Evolutionary conservation across 2,797 vertebrate genomes (phyloP), one percentile per base, ranked within the genome.

Genomic region (Catharus ustulatus): DNA sequence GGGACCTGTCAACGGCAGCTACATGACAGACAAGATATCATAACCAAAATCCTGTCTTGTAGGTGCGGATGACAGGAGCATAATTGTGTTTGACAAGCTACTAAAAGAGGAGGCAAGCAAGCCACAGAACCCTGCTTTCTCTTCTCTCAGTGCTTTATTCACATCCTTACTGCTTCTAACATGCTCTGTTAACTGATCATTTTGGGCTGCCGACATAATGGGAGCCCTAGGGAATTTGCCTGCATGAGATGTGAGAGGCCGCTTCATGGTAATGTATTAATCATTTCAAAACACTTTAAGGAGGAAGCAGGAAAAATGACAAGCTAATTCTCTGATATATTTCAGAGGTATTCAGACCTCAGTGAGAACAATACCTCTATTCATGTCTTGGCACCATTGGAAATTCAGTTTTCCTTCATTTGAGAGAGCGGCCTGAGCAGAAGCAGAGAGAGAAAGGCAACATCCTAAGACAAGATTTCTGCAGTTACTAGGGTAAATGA

Each of bases 311-410:
- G 84, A 88, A 74, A 93, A 92, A 94, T 94, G 96, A 95, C 82
- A 89, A 87, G 84, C 92, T 94, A 93, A 78, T 80, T 94, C 81
- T 79, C 69, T 94, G 92, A 95, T 87, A 90, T 77, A 94, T 36
- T 57, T 94, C 92, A 95, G 91, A 91, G 76, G 72, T 90, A 93
- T 97, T 96, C 89, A 68, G 82, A 24, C 83, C 64, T 52, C 67
- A 91, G 11, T 59, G 49, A 83, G 51, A 96, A 98, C 98, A 97
- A 96, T 96, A 81, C 75, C 34, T 94, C 95, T 77, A 97, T 98
- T 98, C 97, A 96, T 86, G 68, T 57, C 61, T 85, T 45, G 32
- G 24, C 64, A 79, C 87, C 79, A 76, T 17, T 61, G 93, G 91
- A 93, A 97, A 88, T 96, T 58, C 19, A 8, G 82, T 96, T 93